Evolutionary conservation across 2,113 vertebrate species (phyloP).

Genomic region (Petrocephalus microphthalmus): DNA sequence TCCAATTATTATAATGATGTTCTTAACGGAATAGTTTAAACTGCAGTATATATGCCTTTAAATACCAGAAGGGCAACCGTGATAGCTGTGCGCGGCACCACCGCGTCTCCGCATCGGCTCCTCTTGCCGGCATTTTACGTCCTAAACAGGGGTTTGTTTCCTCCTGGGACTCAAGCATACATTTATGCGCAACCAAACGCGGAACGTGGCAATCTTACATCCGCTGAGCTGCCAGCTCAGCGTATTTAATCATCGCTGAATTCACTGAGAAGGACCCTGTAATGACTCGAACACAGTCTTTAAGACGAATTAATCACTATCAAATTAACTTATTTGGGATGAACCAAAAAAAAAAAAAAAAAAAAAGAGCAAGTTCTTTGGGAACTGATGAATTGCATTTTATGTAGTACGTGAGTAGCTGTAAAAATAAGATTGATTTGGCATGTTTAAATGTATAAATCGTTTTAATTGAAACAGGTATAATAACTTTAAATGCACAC

Average conservation of each 20-base stretch:
- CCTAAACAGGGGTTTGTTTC: background rate
- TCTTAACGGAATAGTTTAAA: background rate
- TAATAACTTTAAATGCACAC: background rate
- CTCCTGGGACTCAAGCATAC: background rate
- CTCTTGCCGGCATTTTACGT: background rate
- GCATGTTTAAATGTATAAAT: background rate
- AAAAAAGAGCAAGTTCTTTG: background rate
- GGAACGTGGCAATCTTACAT: background rate
- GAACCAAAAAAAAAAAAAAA: too few relatives aligned
- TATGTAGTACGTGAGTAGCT: background rate
- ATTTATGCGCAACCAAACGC: background rate
- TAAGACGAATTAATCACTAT: constrained; percentile 11
- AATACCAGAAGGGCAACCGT: background rate
- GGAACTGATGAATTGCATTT: background rate
- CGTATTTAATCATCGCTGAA: constrained; percentile 4
- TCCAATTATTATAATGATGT: background rate
- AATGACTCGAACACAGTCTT: background rate
- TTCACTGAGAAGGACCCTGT: background rate
- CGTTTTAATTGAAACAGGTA: background rate
- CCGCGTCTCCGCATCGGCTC: background rate
- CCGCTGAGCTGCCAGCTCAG: background rate
- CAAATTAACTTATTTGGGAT: background rate
- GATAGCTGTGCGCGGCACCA: background rate
- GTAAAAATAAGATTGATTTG: background rate
- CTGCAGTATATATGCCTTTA: background rate